Conservation (phyloP, 92 coral and sea anemone genomes). For the Parazoanthus darwini region DNA sequence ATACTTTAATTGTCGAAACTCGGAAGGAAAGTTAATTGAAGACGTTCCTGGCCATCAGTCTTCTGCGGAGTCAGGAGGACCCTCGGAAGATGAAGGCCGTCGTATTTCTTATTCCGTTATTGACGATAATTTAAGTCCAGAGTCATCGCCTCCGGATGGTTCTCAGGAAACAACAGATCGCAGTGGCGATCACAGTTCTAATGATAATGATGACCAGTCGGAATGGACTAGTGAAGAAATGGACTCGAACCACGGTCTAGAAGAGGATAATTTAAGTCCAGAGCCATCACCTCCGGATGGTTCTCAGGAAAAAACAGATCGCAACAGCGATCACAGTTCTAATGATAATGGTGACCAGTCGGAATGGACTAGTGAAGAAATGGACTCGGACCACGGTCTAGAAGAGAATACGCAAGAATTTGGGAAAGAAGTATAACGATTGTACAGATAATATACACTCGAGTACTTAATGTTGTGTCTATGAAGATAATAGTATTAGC, state of each 20-base stretch:
- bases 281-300: background rate
- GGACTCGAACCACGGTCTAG: background rate
- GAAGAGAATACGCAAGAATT: constrained; percentile 19
- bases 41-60: constrained; percentile 1
- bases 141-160: background rate
- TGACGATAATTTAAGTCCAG: constrained; percentile 10
- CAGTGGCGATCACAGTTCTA: constrained; percentile 12
- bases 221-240: constrained; percentile 12
- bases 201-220: background rate
- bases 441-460: constrained; percentile 1
- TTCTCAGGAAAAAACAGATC: constrained; percentile 5
- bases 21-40: background rate
- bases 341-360: background rate
- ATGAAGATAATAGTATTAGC: background rate
- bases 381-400: background rate
- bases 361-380: constrained; percentile 13
- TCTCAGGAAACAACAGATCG: constrained; percentile 4
- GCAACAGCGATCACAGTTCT: constrained; percentile 3
- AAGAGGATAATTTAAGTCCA: background rate
- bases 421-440: constrained; percentile 19
- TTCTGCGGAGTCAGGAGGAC: background rate
- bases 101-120: background rate
- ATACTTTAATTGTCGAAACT: constrained; percentile 6
- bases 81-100: background rate
- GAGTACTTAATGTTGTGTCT: background rate